Conservation (phyloP, 2,113 vertebrate genomes). For the Gymnocephalus cernua region DNA sequence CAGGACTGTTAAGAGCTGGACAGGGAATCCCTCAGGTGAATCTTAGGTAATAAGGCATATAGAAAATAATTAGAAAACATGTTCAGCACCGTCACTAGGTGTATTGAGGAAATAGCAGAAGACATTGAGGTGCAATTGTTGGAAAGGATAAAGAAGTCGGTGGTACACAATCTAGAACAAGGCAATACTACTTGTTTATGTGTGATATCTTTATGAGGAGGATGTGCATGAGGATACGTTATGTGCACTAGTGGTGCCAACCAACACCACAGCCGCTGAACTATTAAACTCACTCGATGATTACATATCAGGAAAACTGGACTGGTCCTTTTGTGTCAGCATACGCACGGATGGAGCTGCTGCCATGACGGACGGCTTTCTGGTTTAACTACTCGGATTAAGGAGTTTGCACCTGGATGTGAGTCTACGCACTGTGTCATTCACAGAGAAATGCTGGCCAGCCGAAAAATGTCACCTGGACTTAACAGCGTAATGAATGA, state of each 20-base stretch:
- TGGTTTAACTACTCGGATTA: slow-evolving; percentile 33
- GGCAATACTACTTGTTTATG: slow-evolving; percentile 48
- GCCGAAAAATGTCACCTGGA: slow-evolving; percentile 24
- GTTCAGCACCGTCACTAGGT: slow-evolving; percentile 31
- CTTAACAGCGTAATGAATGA: not conserved
- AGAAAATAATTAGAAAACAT: too few relatives aligned
- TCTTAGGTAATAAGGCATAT: too few relatives aligned
- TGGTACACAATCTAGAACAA: slow-evolving; percentile 43
- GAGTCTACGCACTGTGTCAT: slow-evolving; percentile 21
- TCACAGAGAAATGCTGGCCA: slow-evolving; percentile 39
- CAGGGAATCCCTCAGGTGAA: too few relatives aligned
- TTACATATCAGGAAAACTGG: slow-evolving; percentile 21
- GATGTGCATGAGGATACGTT: slow-evolving; percentile 44
- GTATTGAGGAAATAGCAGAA: slow-evolving; percentile 42
- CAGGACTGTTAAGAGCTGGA: too few relatives aligned
- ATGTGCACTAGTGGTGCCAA: slow-evolving; percentile 40
- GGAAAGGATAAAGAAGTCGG: slow-evolving; percentile 47
- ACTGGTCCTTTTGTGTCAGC: slow-evolving; percentile 36
- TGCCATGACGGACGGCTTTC: slow-evolving; percentile 36
- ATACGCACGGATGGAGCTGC: slow-evolving; percentile 48
- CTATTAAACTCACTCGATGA: slow-evolving; percentile 32
- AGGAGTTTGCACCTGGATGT: slow-evolving; percentile 30
- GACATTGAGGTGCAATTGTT: slow-evolving; percentile 41
- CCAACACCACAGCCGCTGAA: slow-evolving; percentile 39
- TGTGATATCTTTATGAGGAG: slow-evolving; percentile 53